Evolutionary conservation across 2,113 vertebrate genomes (phyloP).

Genomic region (Chionis minor): DNA sequence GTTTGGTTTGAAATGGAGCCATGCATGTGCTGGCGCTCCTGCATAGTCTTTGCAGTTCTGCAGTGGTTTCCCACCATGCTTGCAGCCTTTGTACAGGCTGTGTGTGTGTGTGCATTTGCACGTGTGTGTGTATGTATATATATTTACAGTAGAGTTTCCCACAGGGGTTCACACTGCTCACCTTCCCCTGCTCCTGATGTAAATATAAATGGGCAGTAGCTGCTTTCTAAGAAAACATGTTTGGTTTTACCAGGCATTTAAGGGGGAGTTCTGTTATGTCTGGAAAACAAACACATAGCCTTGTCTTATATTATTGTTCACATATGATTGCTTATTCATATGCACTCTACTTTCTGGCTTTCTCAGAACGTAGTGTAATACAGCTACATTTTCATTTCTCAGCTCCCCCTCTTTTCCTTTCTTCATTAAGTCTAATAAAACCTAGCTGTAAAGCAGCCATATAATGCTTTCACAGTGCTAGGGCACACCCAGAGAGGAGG

Average conservation of each 20-base stretch:
- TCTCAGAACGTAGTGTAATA: not conserved
- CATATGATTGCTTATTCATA: not conserved
- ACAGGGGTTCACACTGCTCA: not conserved
- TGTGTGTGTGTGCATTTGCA: not conserved
- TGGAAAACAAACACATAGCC: not conserved
- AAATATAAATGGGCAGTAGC: not conserved
- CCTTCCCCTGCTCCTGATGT: not conserved
- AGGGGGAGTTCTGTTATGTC: not conserved
- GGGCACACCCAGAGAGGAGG: not conserved
- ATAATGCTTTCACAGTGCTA: not conserved
- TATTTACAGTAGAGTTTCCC: not conserved
- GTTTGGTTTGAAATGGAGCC: constrained; percentile 18
- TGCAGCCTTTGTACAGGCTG: not conserved
- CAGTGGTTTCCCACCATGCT: not conserved
- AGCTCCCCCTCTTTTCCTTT: not conserved
- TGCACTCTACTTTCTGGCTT: not conserved
- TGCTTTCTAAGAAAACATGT: not conserved
- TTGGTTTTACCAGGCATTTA: not conserved
- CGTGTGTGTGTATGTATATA: not conserved
- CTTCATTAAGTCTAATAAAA: not conserved
- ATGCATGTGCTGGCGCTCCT: not conserved
- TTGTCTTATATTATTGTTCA: not conserved
- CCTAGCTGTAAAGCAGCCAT: not conserved
- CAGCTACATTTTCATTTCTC: not conserved
- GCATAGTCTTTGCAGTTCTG: not conserved